Conservation (phyloP, 2,113 vertebrate species). For the Quiscalus mexicanus region DNA sequence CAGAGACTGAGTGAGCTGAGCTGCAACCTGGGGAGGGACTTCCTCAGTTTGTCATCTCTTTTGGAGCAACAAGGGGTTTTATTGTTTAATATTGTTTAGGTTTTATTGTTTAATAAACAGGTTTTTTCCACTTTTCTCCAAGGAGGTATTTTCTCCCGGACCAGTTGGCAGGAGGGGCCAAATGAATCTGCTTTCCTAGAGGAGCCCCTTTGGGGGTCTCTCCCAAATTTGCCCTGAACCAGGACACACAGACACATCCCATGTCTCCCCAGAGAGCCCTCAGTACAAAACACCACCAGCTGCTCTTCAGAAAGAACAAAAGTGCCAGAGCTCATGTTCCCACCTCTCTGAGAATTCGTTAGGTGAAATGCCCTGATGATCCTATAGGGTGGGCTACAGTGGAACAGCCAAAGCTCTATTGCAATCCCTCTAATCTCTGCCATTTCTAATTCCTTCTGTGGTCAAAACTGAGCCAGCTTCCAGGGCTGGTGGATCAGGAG, state of each 20-base stretch:
- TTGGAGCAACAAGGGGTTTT: too few relatives aligned
- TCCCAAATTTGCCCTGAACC: too few relatives aligned
- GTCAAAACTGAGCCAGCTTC: not conserved
- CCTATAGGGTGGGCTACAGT: accelerated
- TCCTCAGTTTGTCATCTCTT: too few relatives aligned
- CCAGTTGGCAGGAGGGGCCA: accelerated
- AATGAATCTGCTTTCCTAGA: too few relatives aligned
- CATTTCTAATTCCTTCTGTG: not conserved
- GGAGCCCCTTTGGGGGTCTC: too few relatives aligned
- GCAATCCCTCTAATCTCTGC: not conserved
- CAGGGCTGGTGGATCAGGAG: not conserved
- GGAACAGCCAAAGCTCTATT: not conserved
- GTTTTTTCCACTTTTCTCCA: too few relatives aligned
- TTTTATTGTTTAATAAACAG: too few relatives aligned
- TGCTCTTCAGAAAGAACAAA: not conserved
- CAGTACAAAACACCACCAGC: not conserved
- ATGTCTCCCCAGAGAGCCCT: not conserved
- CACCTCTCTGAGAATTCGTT: not conserved
- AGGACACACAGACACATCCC: not conserved
- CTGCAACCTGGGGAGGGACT: too few relatives aligned
- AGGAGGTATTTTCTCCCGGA: too few relatives aligned
- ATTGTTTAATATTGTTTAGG: too few relatives aligned
- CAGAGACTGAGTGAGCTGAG: too few relatives aligned
- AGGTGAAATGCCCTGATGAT: not conserved
- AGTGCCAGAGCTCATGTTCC: not conserved